phyloP scores from a whole-genome alignment of 2,113 vertebrate species.

The Apodemus speciosus region DNA sequence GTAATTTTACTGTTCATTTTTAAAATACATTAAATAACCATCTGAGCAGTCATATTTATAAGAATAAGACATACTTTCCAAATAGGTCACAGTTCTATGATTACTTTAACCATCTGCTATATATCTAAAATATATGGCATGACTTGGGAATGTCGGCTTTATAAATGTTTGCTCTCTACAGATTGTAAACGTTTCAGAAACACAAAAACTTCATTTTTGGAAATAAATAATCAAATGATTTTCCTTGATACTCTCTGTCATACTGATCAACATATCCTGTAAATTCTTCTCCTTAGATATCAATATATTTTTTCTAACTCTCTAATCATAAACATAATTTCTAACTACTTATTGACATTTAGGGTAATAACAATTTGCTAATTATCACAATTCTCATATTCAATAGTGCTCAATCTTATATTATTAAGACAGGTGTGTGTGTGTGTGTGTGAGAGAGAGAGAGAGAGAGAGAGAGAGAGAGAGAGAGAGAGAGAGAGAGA shows the following conservation, averaged over 20 bases:
- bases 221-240: background rate
- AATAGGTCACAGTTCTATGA: background rate
- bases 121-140: background rate
- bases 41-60: background rate
- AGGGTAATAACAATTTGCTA: background rate
- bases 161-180: background rate
- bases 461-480: background rate
- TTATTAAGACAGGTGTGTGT: too few species aligned
- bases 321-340: background rate
- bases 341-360: conserved; percentile 15
- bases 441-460: background rate
- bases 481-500: background rate
- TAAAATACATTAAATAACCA: conserved; percentile 48
- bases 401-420: background rate
- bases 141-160: background rate
- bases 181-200: background rate
- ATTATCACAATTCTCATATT: background rate
- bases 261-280: background rate
- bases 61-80: conserved; percentile 8
- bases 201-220: background rate
- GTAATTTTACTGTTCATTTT: conserved; percentile 31
- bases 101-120: background rate
- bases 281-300: background rate
- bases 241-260: background rate
- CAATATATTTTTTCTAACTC: background rate